phyloP scores from a whole-genome alignment of 2,113 vertebrate genomes.

The Petrocephalus microphthalmus region DNA sequence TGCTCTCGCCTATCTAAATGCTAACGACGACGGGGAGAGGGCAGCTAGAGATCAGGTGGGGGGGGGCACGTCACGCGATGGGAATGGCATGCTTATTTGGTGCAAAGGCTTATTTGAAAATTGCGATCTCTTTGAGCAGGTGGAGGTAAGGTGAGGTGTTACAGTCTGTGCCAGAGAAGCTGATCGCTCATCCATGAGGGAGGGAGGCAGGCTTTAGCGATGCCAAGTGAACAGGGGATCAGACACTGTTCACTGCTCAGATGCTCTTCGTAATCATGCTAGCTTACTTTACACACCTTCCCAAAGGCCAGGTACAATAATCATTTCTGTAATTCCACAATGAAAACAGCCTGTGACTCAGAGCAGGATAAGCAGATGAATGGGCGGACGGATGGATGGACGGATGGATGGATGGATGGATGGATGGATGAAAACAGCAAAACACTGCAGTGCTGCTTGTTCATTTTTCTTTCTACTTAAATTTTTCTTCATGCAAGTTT shows the following conservation, averaged over 20 bases:
- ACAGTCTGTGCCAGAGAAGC: not conserved
- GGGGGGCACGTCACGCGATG: conserved; percentile 39
- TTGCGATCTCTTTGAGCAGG: conserved; percentile 48
- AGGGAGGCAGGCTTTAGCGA: conserved; percentile 15
- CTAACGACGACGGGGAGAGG: conserved; percentile 87
- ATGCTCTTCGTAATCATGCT: not conserved
- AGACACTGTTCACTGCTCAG: not conserved
- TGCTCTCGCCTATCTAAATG: conserved; percentile 98
- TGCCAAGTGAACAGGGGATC: not conserved
- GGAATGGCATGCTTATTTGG: conserved; percentile 60
- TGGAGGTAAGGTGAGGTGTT: conserved; percentile 7
- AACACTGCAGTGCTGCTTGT: not conserved
- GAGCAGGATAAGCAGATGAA: not conserved
- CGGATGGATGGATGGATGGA: not conserved
- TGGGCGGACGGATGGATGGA: not conserved
- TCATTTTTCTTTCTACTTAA: not conserved
- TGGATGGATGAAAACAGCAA: not conserved
- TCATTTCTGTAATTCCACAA: not conserved
- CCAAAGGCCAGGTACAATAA: not conserved
- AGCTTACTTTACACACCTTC: conserved; percentile 13
- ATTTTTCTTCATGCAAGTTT: not conserved
- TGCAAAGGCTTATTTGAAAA: conserved; percentile 57
- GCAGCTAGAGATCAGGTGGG: conserved; percentile 29
- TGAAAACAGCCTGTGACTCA: not conserved
- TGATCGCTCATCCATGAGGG: conserved; percentile 6